Conservation (phyloP, 2,797 vertebrate species). For the Dromococcyx pavoninus region DNA sequence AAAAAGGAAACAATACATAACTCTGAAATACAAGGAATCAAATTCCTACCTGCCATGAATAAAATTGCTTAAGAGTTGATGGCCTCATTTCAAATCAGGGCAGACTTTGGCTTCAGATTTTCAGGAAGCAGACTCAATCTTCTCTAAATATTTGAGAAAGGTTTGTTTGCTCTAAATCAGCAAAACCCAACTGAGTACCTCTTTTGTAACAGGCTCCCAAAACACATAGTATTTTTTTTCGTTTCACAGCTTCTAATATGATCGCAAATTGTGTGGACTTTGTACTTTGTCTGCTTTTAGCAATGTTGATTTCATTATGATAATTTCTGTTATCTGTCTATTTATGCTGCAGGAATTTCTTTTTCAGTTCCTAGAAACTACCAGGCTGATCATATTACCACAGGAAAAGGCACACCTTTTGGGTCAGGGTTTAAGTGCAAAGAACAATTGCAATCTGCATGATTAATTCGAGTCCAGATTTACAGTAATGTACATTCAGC, state of each 20-base stretch:
- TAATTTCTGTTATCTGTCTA: slow-evolving; percentile 40
- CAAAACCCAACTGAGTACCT: neutral
- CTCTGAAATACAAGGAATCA: neutral
- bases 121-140: slow-evolving; percentile 52
- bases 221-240: neutral
- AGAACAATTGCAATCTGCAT: slow-evolving; percentile 24
- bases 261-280: slow-evolving; percentile 29
- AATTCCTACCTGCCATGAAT: slow-evolving; percentile 31
- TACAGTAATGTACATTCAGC: neutral
- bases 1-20: neutral
- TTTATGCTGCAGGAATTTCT: slow-evolving; percentile 15
- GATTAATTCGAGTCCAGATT: neutral
- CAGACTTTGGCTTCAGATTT: slow-evolving; percentile 54
- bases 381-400: neutral
- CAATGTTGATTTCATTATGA: neutral
- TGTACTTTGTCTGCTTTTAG: slow-evolving; percentile 46
- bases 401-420: slow-evolving; percentile 42
- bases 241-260: neutral
- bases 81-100: slow-evolving; percentile 24
- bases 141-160: slow-evolving; percentile 64
- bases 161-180: slow-evolving; percentile 46
- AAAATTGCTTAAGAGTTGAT: slow-evolving; percentile 9
- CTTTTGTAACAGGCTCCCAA: neutral
- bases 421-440: slow-evolving; percentile 56
- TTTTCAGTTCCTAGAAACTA: slow-evolving; percentile 1